Evolutionary conservation across 2,113 vertebrate species (phyloP).

Genomic region (Varanus salvator): DNA sequence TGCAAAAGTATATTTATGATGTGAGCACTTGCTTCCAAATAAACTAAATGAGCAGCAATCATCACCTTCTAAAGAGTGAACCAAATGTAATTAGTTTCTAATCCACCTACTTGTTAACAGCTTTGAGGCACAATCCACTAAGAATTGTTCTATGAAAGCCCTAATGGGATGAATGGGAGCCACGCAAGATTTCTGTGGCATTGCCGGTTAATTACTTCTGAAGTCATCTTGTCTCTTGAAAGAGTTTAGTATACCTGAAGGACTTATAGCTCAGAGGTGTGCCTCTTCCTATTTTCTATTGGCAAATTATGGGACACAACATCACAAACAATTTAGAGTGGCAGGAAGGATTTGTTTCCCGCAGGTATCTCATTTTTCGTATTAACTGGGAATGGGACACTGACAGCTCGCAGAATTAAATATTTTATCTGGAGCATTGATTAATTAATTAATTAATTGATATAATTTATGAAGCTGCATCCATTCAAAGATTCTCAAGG

Average conservation of each 20-base stretch:
- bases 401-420: background rate
- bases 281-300: background rate
- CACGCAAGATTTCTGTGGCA: background rate
- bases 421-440: background rate
- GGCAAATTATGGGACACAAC: background rate
- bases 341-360: background rate
- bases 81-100: slow-evolving; percentile 8
- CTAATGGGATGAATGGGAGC: background rate
- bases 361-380: background rate
- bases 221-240: background rate
- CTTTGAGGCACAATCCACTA: background rate
- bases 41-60: background rate
- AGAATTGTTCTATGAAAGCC: background rate
- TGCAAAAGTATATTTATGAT: background rate
- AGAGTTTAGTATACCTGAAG: slow-evolving; percentile 22
- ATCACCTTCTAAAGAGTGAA: slow-evolving; percentile 36
- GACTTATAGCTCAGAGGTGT: accelerated
- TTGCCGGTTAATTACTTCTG: background rate
- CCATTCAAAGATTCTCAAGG: background rate
- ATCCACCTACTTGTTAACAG: background rate
- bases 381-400: background rate
- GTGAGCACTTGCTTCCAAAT: background rate
- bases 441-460: background rate
- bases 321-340: background rate
- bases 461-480: background rate